Percentiles rank a stretch among this genome's conserved stretches.
phyloP scores from a whole-genome alignment of 2,888 invertebrate species.

The Synanthedon formicaeformis region DNA sequence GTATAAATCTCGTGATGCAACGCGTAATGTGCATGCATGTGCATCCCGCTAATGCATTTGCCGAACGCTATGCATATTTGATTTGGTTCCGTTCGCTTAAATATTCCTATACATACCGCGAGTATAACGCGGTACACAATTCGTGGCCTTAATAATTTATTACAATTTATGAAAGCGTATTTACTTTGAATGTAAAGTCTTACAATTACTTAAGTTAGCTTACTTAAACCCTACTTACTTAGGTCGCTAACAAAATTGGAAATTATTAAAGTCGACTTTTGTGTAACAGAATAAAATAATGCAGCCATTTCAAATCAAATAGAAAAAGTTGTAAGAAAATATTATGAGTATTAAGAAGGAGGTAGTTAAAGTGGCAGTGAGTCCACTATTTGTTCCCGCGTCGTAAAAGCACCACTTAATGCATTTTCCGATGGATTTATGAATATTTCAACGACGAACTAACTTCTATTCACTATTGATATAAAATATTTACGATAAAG shows the following conservation, averaged over 20 bases:
- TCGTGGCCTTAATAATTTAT: neutral
- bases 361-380: no score
- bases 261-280: no score
- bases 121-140: neutral
- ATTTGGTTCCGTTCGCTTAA: constrained; percentile 2
- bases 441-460: neutral
- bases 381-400: neutral
- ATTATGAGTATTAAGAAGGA: no score
- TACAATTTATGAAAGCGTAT: no score
- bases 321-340: no score
- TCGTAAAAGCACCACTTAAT: neutral
- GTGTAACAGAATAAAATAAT: no score
- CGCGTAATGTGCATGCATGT: constrained; percentile 16
- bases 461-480: neutral
- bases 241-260: no score
- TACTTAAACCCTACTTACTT: no score
- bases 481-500: neutral
- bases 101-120: neutral
- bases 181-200: no score
- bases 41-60: constrained; percentile 15
- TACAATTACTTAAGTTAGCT: no score
- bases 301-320: no score
- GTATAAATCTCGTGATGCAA: constrained; percentile 2
- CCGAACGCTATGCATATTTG: constrained; percentile 12
- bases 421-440: neutral